These are phyloP conservation scores for Camelus dromedarius DNA, from an alignment of 2,113 vertebrate genomes.

Conservation along the genomic window DNA sequence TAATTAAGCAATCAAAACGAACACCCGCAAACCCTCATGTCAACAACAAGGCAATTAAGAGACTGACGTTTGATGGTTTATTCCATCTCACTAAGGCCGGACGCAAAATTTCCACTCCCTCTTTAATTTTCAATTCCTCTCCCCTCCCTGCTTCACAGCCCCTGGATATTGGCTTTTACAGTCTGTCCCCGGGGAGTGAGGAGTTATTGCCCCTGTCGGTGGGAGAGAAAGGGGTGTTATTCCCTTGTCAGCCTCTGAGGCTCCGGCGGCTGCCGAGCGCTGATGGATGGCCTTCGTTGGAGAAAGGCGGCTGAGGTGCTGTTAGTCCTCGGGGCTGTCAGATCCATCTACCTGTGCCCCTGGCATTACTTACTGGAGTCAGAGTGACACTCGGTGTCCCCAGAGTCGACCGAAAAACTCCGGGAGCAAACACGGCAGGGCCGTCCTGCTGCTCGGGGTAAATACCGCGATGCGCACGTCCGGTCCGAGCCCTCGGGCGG, in stretches of 20 bases:
- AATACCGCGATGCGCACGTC: not conserved
- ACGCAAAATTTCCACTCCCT: slow-evolving; percentile 89
- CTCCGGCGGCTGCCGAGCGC: slow-evolving; percentile 93
- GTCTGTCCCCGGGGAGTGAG: slow-evolving; percentile 98
- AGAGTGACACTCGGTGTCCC: slow-evolving; percentile 84
- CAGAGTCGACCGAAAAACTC: slow-evolving; percentile 82
- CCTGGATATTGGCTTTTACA: slow-evolving; percentile 99
- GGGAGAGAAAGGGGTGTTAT: slow-evolving; percentile 99
- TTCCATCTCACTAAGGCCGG: slow-evolving; percentile 85
- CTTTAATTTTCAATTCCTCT: slow-evolving; percentile 99
- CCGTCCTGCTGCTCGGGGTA: not conserved
- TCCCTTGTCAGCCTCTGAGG: slow-evolving; percentile 97
- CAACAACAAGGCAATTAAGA: slow-evolving; percentile 84
- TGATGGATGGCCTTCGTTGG: slow-evolving; percentile 95
- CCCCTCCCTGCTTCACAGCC: slow-evolving; percentile 98
- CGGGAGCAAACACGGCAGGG: slow-evolving; percentile 39
- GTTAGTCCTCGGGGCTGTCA: slow-evolving; percentile 89
- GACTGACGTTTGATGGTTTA: slow-evolving; percentile 86
- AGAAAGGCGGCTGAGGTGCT: slow-evolving; percentile 89
- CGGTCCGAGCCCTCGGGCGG: not conserved
- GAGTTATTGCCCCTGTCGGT: slow-evolving; percentile 99
- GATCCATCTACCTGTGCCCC: slow-evolving; percentile 86
- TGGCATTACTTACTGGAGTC: slow-evolving; percentile 87
- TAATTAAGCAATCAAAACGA: slow-evolving; percentile 74
- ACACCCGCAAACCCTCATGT: slow-evolving; percentile 43